Evolutionary conservation across 2,888 invertebrate genomes (phyloP), one percentile per base, ranked within the genome.

Genomic region (Ichneumoninae sp.): DNA sequence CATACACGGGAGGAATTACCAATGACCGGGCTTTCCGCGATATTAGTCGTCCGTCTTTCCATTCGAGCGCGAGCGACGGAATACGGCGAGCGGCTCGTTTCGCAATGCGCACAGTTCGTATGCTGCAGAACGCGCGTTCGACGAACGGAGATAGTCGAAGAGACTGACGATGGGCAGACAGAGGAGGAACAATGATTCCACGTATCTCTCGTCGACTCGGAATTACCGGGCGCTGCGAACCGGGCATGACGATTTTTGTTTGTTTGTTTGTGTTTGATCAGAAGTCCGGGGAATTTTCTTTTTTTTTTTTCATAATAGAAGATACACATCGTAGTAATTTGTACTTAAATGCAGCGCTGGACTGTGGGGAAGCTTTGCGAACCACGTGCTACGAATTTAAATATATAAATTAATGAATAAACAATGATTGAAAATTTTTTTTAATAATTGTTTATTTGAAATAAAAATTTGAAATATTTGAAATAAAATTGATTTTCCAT

Each of bases 191-290:
- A 26, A 19, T 54, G 52, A 79, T 84, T 84, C 84, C 79, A 68
- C 78, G 84, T 71, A 84, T 79, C 71, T 66, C 68, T 79, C 79
- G 75, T 75, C 82, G 79, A 79, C 78, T 79, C 26, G 84, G 82
- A 82, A 84, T 84, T 71, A 75, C 84, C 72, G 50, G 82, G 60
- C 47, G 65, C 69, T 74, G 72, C 78, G 57, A 78, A 26, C 22
- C 26, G n/a, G 44, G 74, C 13, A 47, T 62, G 50, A 26, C 0
- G 7, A 16, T 72, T 10, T 26, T 65, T 19, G 16, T 72, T 8
- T 60, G 16, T 71, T 19, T 60, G 30, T 47, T 33, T 60, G 7
- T 47, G 57, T 74, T 40, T 47, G 8, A 57, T 68, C 52, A 54
- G 13, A 57, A 47, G 36, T 40, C 26, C 52, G 13, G 13, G 44